Evolutionary conservation across 2,113 vertebrate species (phyloP).

Genomic region (Phalacrocorax aristotelis): DNA sequence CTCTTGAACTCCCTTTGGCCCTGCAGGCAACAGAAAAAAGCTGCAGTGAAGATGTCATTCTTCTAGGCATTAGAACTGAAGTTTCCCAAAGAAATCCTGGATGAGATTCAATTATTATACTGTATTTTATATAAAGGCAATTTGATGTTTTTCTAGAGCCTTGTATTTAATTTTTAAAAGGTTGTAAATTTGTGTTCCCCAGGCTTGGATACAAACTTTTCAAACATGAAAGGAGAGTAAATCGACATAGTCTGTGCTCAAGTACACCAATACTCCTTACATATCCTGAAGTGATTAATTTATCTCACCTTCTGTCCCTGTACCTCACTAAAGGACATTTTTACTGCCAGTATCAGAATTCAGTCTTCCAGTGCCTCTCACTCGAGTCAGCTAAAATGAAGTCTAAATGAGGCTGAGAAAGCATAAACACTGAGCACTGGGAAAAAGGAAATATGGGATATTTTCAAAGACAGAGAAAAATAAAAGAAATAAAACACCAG

Average conservation of each 20-base stretch:
- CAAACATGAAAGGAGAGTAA: background rate
- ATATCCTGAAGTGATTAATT: background rate
- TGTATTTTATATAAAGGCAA: background rate
- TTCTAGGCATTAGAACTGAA: background rate
- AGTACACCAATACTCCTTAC: background rate
- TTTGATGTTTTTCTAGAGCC: background rate
- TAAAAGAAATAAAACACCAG: background rate
- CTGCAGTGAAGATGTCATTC: background rate
- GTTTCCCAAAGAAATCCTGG: background rate
- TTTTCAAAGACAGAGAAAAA: background rate
- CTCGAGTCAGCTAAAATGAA: background rate
- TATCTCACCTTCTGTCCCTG: background rate
- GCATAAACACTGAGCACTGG: background rate
- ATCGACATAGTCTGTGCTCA: background rate
- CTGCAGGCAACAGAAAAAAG: background rate
- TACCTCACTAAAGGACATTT: background rate
- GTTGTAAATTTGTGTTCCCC: background rate
- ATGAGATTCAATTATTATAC: background rate
- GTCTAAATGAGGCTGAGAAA: background rate
- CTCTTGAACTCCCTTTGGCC: background rate
- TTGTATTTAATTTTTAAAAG: background rate
- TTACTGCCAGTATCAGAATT: background rate
- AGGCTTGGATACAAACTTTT: background rate
- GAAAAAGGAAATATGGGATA: background rate
- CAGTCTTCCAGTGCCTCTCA: background rate